Evolutionary conservation across 2,888 invertebrate genomes (phyloP), one percentile per base, ranked within the genome.

Genomic region (Dione vanillae): DNA sequence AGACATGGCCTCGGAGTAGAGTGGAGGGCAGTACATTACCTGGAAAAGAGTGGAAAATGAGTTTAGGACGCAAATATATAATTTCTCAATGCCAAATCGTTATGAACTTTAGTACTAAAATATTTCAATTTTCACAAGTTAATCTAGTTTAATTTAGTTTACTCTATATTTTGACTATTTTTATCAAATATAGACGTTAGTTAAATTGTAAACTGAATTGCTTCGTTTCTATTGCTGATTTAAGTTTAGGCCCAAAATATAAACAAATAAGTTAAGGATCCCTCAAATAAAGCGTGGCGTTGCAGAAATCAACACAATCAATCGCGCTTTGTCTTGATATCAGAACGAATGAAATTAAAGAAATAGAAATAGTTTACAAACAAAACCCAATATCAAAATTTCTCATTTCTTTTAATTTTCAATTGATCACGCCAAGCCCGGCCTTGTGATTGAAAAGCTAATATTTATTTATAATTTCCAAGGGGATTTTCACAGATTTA

Each of bases 1-100:
- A 14, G 90, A 89, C 80, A 91, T 87, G 11, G 85, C 87, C 54
- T 90, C 90, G 74, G 88, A 88, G 79, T 92, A 88, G 0, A 93
- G 89, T 0, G 94, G 94, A 1, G 92, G 94, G 82, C 94, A 95
- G 85, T 95, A 95, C 87, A 95, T 95, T 61, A 95, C 92, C 93
- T 93, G 87, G 0, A 61, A 71, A 80, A 67, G n/a, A n/a, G n/a
- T n/a, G 76, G 78, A 75, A n/a, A 11, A n/a, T n/a, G 5, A n/a
- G 3, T 14, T 41, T 20, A 43, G n/a, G 9, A 14, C 9, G 27
- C 35, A 8, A 12, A 0, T 10, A 6, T n/a, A n/a, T n/a, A n/a
- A n/a, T n/a, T n/a, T n/a, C n/a, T n/a, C n/a, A n/a, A n/a, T n/a
- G n/a, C n/a, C n/a, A n/a, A n/a, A n/a, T n/a, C n/a, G n/a, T n/a